Base-by-base conservation (phyloP, 37 sponge, comb jelly and placozoan species). In the Diacarnus erythraeanus region DNA sequence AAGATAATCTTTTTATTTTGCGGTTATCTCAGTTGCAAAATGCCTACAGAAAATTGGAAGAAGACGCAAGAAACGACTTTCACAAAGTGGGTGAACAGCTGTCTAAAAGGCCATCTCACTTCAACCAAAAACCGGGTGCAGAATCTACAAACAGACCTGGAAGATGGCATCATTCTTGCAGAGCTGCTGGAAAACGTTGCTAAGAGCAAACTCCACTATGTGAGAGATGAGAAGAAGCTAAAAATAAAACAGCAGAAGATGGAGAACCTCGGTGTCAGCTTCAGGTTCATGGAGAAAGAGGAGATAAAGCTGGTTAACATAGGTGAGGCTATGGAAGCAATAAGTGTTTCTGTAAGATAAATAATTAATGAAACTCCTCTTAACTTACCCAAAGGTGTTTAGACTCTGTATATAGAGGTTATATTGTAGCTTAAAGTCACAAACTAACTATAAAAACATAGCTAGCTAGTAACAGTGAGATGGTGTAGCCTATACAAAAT, bases 11-110 rank as follows among this genome's bases (percentile, higher is more conserved):
- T 63, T n/a, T 9, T 23, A 21, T 1, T 30, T 34, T 2, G 67
- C 31, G 67, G 25, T 23, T 30, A 9, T 34, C 2, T 66, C 36
- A 34, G 67, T n/a, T 21, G 61, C 61, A 26, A 25, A 20, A 60
- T 26, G 61, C 6, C n/a, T n/a, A n/a, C 27, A 25, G 69, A 68
- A 21, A 91, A 69, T n/a, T 98, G 99, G 99, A 91, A 94, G 61
- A 36, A 80, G 3, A 76, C 93, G 22, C 99, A 98, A 73, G 79
- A 96, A 69, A 78, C 60, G 23, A 98, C 99, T 37, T 94, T 98
- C 75, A 93, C 92, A 67, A 89, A 89, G 65, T 98, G 96, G 94
- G 78, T 91, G 57, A 98, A 98, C 86, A 89, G 82, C 78, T 71
- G 86, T 38, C 81, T 98, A 67, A 77, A 86, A 8, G 84, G 81